A percentile compares a stretch with the other conserved stretches of the same genome.
phyloP scores from a whole-genome alignment of 2,888 invertebrate species.

The Ennomos fuscantarius region DNA sequence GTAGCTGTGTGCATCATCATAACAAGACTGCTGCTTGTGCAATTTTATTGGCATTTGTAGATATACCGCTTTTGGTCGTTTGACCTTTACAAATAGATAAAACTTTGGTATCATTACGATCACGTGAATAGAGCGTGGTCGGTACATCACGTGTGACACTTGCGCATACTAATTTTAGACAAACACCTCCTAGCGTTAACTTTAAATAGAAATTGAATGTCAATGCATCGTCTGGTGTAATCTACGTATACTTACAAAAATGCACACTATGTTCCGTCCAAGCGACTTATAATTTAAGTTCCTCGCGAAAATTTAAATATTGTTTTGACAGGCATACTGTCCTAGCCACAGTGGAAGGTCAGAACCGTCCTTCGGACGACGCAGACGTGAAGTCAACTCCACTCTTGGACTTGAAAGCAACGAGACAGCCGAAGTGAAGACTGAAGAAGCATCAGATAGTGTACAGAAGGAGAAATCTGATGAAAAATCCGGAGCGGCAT shows the following conservation, averaged over 20 bases:
- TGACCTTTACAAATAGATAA: conserved; percentile 25
- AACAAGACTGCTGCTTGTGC: conserved; percentile 47
- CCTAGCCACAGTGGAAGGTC: conserved; percentile 92
- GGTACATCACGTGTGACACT: conserved; percentile 13
- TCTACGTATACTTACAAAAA: no score
- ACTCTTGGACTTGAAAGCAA: conserved; percentile 61
- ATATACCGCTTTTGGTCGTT: conserved; percentile 12
- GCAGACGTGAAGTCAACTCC: conserved; percentile 83
- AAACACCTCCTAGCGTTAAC: not conserved
- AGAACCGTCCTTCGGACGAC: conserved; percentile 92
- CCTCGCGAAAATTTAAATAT: not conserved
- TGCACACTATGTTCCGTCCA: no score
- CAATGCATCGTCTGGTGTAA: no score
- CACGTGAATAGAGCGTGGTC: conserved; percentile 42
- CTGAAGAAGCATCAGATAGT: conserved; percentile 48
- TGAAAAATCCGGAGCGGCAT: conserved; percentile 54
- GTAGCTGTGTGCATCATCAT: conserved; percentile 37
- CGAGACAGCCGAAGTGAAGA: conserved; percentile 62
- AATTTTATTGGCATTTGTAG: conserved; percentile 37
- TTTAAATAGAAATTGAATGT: not conserved
- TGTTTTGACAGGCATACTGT: conserved; percentile 88
- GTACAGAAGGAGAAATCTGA: conserved; percentile 38
- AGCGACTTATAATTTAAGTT: no score
- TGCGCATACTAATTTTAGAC: conserved; percentile 11
- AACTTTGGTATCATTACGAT: conserved; percentile 26